Evolutionary conservation across 2,888 invertebrate species (phyloP), one percentile per base, ranked within the genome.

Genomic region (Archips crataeganus): DNA sequence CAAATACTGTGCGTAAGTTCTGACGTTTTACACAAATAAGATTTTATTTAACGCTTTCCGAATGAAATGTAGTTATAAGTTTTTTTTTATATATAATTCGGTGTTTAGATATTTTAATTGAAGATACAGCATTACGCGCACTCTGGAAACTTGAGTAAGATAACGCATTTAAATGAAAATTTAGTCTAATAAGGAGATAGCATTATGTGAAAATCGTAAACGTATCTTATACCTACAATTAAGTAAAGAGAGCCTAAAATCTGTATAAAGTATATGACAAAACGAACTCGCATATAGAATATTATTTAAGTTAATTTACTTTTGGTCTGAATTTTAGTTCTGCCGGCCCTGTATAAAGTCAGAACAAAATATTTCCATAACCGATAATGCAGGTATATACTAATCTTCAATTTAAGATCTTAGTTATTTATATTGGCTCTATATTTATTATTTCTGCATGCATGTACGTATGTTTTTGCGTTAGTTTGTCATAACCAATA

Each of bases 181-280:
- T 68, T 73, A 59, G 63, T 63, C 39, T 72, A n/a, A 36, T 68
- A 68, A 73, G 68, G 15, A 67, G 61, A 49, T 64, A 71, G 54
- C 39, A 66, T 61, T 65, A 71, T 66, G 71, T 23, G 45, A 71
- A 49, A 42, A 61, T 64, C 67, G 62, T 39, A 67, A 45, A 32
- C 62, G 62, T 68, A 72, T 68, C 49, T 51, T 65, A 39, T 71
- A 62, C 67, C 15, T 72, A 63, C 72, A 34, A 64, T 13, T 42
- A 73, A 34, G 47, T 39, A 57, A 39, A 54, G 11, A 62, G 45
- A 47, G 45, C 63, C 54, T 63, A 57, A 39, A 36, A 45, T 67
- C 32, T 51, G 42, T 49, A 39, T 62, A 39, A 15, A 49, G 11
- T n/a, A 49, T 59, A 42, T 47, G 47, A 63, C 10, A n/a, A 23